Evolutionary conservation across 2,113 vertebrate genomes (phyloP).

Genomic region (Laterallus jamaicensis): DNA sequence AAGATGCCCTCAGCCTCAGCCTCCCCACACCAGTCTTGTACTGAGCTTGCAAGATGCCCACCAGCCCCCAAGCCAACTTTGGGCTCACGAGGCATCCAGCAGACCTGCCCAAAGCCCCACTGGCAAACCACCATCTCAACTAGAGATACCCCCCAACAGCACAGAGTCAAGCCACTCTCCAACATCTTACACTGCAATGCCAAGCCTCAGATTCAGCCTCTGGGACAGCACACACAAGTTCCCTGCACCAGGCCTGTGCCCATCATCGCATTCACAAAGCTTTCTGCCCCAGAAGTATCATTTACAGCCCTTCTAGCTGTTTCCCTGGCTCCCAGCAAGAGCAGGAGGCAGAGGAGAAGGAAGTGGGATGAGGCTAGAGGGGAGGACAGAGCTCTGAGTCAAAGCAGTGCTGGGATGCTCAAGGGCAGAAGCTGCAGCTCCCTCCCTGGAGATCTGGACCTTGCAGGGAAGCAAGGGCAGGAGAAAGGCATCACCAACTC

Average conservation of each 20-base stretch:
- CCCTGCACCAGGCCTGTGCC: not conserved
- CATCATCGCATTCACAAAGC: not conserved
- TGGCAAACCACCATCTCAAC: not conserved
- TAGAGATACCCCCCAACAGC: not conserved
- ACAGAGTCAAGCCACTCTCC: not conserved
- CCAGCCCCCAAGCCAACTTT: not conserved
- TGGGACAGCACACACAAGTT: not conserved
- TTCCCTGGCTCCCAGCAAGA: not conserved
- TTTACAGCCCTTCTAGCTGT: not conserved
- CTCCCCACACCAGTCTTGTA: not conserved
- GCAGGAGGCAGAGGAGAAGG: not conserved
- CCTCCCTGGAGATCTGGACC: fast-evolving
- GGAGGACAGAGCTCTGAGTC: not conserved
- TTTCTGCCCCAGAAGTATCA: not conserved
- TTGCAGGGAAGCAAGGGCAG: not conserved
- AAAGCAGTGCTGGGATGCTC: not conserved
- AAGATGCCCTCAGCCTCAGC: not conserved
- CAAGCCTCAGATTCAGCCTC: not conserved
- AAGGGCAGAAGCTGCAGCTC: not conserved
- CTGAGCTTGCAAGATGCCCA: not conserved
- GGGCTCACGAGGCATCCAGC: not conserved
- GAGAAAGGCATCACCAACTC: not conserved
- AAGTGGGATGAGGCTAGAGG: not conserved
- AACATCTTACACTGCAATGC: not conserved
- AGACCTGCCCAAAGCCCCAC: not conserved